Percentiles rank a stretch among this genome's conserved stretches.
These are phyloP conservation scores for Speoplatyrhinus poulsoni DNA, from an alignment of 2,113 vertebrate genomes.

Conservation along the genomic window DNA sequence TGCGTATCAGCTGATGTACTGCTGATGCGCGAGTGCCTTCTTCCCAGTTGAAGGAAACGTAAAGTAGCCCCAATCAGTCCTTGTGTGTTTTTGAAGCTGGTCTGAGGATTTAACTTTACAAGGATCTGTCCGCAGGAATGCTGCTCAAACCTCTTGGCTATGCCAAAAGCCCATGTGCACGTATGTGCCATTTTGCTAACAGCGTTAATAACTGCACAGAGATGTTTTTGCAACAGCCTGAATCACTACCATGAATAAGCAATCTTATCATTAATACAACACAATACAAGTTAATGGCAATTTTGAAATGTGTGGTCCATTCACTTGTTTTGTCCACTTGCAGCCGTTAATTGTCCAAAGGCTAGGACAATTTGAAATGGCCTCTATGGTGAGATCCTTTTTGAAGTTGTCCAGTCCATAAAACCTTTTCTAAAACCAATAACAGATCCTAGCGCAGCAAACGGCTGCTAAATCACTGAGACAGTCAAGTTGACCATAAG, in stretches of 20 bases:
- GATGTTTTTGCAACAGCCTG: neutral
- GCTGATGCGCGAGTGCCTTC: slow-evolving; percentile 5
- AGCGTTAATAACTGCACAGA: neutral
- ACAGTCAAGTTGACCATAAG: slow-evolving; percentile 54
- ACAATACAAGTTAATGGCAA: no score
- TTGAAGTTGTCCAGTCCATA: slow-evolving; percentile 55
- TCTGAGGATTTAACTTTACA: neutral
- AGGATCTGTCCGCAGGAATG: neutral
- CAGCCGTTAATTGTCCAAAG: neutral
- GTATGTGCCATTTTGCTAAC: neutral
- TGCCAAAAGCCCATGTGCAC: neutral
- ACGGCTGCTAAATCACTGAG: slow-evolving; percentile 57
- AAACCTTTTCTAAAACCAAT: slow-evolving; percentile 57
- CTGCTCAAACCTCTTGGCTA: neutral
- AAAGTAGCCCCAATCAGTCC: neutral
- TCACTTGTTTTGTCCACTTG: neutral
- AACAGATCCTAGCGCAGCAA: slow-evolving; percentile 53
- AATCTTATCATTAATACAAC: neutral
- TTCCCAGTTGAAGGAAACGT: neutral
- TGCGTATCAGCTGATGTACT: neutral
- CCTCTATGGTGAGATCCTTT: neutral
- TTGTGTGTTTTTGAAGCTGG: neutral
- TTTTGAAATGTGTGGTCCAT: neutral
- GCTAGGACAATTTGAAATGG: neutral
- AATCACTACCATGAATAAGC: neutral